These are phyloP conservation scores for Dendroctonus ponderosae DNA, from an alignment of 1,140 invertebrate genomes.

Conservation along the genomic window DNA sequence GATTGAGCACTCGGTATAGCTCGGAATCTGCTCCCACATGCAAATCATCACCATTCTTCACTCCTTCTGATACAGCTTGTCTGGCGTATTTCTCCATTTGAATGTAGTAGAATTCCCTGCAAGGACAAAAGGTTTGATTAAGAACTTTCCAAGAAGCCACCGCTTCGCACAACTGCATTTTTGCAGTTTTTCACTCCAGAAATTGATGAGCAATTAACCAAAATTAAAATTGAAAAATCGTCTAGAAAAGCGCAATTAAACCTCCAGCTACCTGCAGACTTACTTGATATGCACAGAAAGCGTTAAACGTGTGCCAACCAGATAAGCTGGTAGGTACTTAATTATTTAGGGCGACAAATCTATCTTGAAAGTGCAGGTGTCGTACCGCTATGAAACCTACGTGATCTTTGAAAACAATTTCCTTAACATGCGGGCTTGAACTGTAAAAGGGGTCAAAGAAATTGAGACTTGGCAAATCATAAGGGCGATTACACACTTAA, in stretches of 20 bases:
- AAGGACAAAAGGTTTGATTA: slow-evolving; percentile 1
- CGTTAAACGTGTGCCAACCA: neutral
- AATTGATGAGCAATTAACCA: too few relatives aligned
- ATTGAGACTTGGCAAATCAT: slow-evolving; percentile 37
- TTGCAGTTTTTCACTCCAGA: too few relatives aligned
- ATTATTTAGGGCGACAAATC: slow-evolving; percentile 19
- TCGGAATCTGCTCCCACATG: slow-evolving; percentile 93
- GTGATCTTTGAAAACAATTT: slow-evolving; percentile 42
- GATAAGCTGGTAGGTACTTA: slow-evolving; percentile 1
- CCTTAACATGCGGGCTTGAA: slow-evolving; percentile 43
- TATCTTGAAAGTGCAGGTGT: slow-evolving; percentile 26
- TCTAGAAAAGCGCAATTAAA: too few relatives aligned
- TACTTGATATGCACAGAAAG: neutral
- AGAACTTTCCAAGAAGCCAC: neutral
- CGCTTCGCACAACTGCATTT: too few relatives aligned
- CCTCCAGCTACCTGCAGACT: too few relatives aligned
- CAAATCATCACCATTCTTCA: slow-evolving; percentile 90
- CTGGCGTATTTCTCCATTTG: slow-evolving; percentile 99
- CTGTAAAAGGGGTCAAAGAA: slow-evolving; percentile 43
- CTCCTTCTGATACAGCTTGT: slow-evolving; percentile 94
- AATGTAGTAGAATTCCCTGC: slow-evolving; percentile 99
- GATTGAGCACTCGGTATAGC: slow-evolving; percentile 95
- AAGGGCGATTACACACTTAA: neutral
- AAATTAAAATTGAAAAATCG: too few relatives aligned
- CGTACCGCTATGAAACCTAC: slow-evolving; percentile 25